Evolutionary conservation across 2,797 vertebrate genomes (phyloP), one percentile per base, ranked within the genome.

Genomic region (Dipus sagitta): DNA sequence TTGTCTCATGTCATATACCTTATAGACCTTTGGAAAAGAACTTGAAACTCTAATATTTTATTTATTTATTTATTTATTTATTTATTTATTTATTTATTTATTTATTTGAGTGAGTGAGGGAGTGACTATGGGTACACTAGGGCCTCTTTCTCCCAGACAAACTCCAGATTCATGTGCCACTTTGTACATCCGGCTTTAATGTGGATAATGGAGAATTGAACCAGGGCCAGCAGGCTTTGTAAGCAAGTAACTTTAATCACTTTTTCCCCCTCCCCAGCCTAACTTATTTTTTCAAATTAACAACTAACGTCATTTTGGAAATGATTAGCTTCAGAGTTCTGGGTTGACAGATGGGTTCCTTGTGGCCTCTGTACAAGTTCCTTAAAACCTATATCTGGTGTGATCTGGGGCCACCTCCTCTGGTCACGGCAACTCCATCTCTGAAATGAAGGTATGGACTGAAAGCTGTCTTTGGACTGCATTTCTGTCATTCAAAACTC

Each of bases 1-100:
- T 80, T 28, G 64, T 91, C 32, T 84, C 77, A 87, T 20, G 32
- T n/a, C 52, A 71, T 72, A 30, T 17, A 28, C 34, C 82, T 79
- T 86, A 15, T 68, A 85, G 38, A 21, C 76, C 34, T 84, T 88
- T 84, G 68, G 42, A 74, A 86, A 90, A 86, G 47, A 38, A 26
- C 52, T 54, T 67, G 62, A n/a, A 76, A 17, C 54, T 58, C 17
- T 58, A 10, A 47, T 47, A 10, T 47, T 28, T 67, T 38, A 6
- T 38, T 11, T 67, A 67, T 67, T 28, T 67, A 67, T 42, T 67
- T 28, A 28, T 67, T 28, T 67, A 28, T 11, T 26, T 67, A 28
- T 28, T 11, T 67, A 67, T 28, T 28, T 67, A 67, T 67, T 10
- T 68, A 30, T 67, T 11, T 67, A 67, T 68, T 68, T 68, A 30